Evolutionary conservation across 2,797 vertebrate genomes (phyloP).

Genomic region (Anguilla marmorata): DNA sequence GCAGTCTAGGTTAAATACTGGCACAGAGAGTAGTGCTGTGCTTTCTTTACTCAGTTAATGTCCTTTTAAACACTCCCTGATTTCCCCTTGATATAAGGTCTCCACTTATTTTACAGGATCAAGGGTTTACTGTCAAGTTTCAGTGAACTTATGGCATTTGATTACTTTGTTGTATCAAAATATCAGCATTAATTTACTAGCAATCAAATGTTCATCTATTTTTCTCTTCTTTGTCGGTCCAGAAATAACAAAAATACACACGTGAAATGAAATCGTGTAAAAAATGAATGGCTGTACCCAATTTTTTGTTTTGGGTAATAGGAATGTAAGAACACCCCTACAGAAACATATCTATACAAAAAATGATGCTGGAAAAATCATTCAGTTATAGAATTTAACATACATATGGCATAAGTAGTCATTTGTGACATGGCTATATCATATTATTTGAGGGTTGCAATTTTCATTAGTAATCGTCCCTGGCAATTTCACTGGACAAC

Average conservation of each 20-base stretch:
- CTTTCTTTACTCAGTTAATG: background rate
- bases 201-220: constrained; percentile 24
- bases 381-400: background rate
- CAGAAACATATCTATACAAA: constrained; percentile 12
- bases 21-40: background rate
- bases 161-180: constrained; percentile 9
- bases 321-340: constrained; percentile 20
- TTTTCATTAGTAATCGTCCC: constrained; percentile 20
- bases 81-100: constrained; percentile 8
- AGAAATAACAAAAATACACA: constrained; percentile 24
- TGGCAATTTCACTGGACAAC: constrained; percentile 26
- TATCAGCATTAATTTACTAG: constrained; percentile 25
- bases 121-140: background rate
- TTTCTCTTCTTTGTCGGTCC: constrained; percentile 36
- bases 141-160: background rate
- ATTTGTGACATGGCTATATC: constrained; percentile 26
- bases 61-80: constrained; percentile 21
- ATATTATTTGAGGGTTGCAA: constrained; percentile 13
- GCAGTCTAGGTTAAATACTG: constrained; percentile 1
- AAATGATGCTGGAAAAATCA: background rate
- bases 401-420: constrained; percentile 25
- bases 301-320: constrained; percentile 14
- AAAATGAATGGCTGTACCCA: constrained; percentile 24
- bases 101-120: constrained; percentile 5
- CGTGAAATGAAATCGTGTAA: constrained; percentile 8